These are phyloP conservation scores for Neomonachus schauinslandi DNA, from an alignment of 2,113 vertebrate genomes.

Conservation along the genomic window DNA sequence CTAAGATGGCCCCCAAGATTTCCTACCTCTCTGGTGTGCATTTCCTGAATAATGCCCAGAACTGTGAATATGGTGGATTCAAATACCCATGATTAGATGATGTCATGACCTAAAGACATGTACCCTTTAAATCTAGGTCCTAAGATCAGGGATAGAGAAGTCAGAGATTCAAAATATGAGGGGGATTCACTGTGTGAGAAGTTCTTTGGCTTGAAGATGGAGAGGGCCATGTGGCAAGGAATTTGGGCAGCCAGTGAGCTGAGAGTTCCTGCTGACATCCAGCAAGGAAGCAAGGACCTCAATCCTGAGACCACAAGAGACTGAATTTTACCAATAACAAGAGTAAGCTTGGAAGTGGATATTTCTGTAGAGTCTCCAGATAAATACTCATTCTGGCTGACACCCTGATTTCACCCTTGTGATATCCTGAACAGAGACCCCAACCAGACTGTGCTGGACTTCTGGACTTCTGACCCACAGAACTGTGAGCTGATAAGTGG, in stretches of 20 bases:
- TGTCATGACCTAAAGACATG: background rate
- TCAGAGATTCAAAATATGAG: background rate
- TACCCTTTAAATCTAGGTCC: background rate
- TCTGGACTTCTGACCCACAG: constrained; percentile 30
- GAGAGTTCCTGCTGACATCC: background rate
- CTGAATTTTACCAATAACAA: background rate
- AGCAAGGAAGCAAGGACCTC: background rate
- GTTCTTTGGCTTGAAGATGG: background rate
- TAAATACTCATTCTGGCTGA: background rate
- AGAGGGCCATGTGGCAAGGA: background rate
- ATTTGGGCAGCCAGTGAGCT: background rate
- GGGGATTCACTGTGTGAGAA: background rate
- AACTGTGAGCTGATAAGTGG: background rate
- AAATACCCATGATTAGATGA: background rate
- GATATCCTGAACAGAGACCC: background rate
- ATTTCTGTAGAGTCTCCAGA: background rate
- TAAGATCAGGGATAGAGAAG: background rate
- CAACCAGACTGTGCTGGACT: background rate
- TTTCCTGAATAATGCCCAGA: background rate
- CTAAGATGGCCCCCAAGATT: background rate
- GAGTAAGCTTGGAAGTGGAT: background rate
- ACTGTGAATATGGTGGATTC: background rate
- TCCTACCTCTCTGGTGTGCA: background rate
- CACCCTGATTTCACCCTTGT: background rate
- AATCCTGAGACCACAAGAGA: background rate